These are phyloP conservation scores for Panurus biarmicus DNA, from an alignment of 2,113 vertebrate genomes.

Conservation along the genomic window DNA sequence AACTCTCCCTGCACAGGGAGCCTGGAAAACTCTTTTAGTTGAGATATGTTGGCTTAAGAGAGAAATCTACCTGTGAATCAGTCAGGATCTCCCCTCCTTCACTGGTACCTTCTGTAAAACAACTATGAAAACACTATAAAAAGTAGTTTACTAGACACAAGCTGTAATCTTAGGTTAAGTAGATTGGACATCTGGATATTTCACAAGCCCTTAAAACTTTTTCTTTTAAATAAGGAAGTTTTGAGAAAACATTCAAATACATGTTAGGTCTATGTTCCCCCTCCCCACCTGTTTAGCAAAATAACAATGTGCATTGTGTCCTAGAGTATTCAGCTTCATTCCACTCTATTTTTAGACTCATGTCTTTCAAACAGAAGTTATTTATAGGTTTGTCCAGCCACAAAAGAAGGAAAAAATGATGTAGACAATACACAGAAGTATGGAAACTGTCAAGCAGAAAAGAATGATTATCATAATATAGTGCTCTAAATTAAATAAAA, in stretches of 20 bases:
- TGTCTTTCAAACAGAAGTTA: slow-evolving; percentile 4
- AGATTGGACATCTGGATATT: background rate
- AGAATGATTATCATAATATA: background rate
- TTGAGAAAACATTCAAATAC: background rate
- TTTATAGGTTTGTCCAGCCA: background rate
- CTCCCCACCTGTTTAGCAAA: background rate
- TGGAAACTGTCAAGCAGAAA: background rate
- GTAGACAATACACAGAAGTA: background rate
- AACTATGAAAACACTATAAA: background rate
- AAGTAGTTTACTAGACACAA: background rate
- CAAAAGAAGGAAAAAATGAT: background rate
- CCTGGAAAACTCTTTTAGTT: background rate
- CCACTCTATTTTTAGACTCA: background rate
- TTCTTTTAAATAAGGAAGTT: background rate
- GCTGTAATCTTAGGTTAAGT: background rate
- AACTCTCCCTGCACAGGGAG: background rate
- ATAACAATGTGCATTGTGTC: background rate
- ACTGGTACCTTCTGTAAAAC: background rate
- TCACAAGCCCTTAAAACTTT: background rate
- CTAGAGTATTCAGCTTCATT: background rate
- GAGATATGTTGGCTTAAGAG: background rate
- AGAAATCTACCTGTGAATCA: background rate
- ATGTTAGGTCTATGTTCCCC: background rate
- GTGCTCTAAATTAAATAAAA: background rate
- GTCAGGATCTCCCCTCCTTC: background rate